Percentiles rank a stretch among this genome's conserved stretches.
phyloP scores from a whole-genome alignment of 2,113 vertebrate genomes.

The Sphyrna mokarran region DNA sequence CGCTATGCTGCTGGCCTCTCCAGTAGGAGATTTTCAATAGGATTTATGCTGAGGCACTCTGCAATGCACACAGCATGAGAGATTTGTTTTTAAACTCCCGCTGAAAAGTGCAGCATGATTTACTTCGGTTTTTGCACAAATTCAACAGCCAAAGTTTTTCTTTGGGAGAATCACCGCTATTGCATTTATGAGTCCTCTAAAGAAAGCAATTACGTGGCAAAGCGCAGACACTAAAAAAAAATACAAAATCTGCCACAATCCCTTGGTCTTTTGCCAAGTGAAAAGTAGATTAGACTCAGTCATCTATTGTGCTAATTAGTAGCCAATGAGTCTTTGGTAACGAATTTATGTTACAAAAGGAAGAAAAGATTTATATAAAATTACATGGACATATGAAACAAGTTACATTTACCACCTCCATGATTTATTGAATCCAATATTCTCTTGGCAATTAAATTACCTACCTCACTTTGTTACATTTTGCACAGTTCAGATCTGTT shows the following conservation, averaged over 20 bases:
- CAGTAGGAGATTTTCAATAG: too few species aligned
- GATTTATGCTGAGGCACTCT: too few species aligned
- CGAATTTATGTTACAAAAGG: neutral
- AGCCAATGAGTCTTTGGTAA: neutral
- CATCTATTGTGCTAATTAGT: neutral
- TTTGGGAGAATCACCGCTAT: too few species aligned
- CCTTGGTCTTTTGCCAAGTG: neutral
- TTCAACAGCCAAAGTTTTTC: too few species aligned
- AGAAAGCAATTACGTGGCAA: neutral
- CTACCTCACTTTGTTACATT: neutral
- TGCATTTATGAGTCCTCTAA: neutral
- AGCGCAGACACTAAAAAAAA: neutral
- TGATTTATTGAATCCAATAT: neutral
- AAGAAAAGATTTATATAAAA: neutral
- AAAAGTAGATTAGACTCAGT: neutral
- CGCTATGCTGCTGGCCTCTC: too few species aligned
- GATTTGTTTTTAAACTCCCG: too few species aligned
- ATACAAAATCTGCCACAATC: neutral
- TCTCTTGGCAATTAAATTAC: neutral
- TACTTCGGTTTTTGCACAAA: too few species aligned
- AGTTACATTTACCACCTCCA: neutral
- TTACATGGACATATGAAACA: neutral
- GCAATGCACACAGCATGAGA: too few species aligned
- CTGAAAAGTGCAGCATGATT: too few species aligned
- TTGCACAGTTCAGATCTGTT: neutral